phyloP scores from a whole-genome alignment of 1,140 invertebrate genomes.

The Penaeus japonicus region DNA sequence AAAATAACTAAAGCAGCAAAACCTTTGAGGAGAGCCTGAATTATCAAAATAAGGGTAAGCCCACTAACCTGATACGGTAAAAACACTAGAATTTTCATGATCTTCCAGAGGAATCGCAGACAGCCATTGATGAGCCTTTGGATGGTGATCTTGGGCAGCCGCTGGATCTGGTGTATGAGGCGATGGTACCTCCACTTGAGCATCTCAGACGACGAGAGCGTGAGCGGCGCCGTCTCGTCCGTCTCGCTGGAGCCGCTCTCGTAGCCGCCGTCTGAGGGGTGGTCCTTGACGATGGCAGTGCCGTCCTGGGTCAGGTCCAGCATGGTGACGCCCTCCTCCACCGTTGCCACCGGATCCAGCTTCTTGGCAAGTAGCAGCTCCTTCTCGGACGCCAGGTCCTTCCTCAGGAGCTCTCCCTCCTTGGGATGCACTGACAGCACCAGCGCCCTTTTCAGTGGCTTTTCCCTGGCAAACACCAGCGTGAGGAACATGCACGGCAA shows the following conservation, averaged over 20 bases:
- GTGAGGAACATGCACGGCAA: slow-evolving; percentile 58
- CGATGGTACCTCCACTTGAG: slow-evolving; percentile 33
- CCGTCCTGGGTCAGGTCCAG: slow-evolving; percentile 27
- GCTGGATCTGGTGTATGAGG: slow-evolving; percentile 25
- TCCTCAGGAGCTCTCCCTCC: background rate
- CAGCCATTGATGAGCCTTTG: slow-evolving; percentile 13
- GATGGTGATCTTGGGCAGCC: slow-evolving; percentile 33
- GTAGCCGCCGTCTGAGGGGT: slow-evolving; percentile 40
- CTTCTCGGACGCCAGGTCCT: background rate
- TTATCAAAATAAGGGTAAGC: too few species aligned
- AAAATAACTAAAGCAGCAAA: too few species aligned
- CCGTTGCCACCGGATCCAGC: background rate
- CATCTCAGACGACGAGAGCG: slow-evolving; percentile 20
- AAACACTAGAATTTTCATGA: background rate
- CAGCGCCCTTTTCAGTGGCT: background rate
- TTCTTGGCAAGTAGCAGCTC: background rate
- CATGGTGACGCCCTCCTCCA: background rate
- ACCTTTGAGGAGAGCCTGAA: too few species aligned
- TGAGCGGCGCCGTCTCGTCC: slow-evolving; percentile 17
- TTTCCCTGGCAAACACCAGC: slow-evolving; percentile 58
- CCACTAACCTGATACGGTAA: slow-evolving; percentile 7
- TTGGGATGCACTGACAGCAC: background rate
- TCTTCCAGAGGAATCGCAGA: background rate
- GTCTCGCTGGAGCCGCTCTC: slow-evolving; percentile 44
- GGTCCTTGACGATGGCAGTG: slow-evolving; percentile 15